Conservation (phyloP, 2,888 invertebrate species). For the Operophtera brumata region DNA sequence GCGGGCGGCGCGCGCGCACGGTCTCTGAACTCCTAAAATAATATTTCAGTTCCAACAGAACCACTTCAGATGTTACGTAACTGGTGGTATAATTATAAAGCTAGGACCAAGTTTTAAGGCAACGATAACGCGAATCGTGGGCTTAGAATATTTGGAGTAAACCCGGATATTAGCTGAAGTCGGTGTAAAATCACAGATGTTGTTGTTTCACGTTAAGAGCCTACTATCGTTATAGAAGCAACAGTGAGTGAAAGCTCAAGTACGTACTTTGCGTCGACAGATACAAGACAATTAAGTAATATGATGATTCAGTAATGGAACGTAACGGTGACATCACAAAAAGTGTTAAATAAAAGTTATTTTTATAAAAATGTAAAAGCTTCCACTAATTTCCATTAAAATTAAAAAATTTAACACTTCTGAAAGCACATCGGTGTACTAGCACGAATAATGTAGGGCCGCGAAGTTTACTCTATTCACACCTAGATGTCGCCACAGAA, state of each 20-base stretch:
- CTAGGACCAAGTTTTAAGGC: constrained; percentile 64
- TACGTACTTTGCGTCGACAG: not conserved
- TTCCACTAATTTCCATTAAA: too few species aligned
- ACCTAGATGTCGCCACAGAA: too few species aligned
- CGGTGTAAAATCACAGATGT: not conserved
- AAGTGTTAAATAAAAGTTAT: too few species aligned
- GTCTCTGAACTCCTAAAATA: constrained; percentile 79
- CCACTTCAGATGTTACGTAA: constrained; percentile 75
- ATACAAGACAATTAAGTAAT: too few species aligned
- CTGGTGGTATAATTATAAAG: constrained; percentile 73
- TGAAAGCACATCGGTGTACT: too few species aligned
- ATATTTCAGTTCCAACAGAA: constrained; percentile 76
- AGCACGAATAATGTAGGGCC: too few species aligned
- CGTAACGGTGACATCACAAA: too few species aligned
- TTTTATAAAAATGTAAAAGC: too few species aligned
- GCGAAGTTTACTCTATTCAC: too few species aligned
- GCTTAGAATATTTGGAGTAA: constrained; percentile 22
- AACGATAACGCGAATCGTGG: constrained; percentile 52
- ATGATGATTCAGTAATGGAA: too few species aligned
- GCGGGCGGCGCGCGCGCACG: constrained; percentile 43
- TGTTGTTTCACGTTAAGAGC: not conserved
- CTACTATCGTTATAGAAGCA: constrained; percentile 3
- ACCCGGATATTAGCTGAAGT: constrained; percentile 2
- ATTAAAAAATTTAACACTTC: too few species aligned
- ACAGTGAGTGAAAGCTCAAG: not conserved